Conservation (phyloP, 2,113 vertebrate genomes). For the Ciconia maguari region DNA sequence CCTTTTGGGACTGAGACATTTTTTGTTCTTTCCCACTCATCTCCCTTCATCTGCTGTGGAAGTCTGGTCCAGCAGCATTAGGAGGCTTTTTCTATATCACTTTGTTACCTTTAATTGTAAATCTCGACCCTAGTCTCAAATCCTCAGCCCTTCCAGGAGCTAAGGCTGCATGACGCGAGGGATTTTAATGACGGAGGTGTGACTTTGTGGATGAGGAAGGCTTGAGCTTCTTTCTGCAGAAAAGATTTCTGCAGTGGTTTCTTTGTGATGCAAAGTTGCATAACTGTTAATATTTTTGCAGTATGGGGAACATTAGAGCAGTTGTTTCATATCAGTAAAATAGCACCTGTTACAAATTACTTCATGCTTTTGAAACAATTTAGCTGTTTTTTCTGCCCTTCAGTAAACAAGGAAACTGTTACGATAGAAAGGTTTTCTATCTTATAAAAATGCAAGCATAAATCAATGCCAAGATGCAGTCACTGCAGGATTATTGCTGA, state of each 20-base stretch:
- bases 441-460: constrained; percentile 20
- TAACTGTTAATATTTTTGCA: neutral
- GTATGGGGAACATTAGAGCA: neutral
- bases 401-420: neutral
- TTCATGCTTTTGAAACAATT: constrained; percentile 23
- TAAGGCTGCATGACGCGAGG: neutral
- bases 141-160: neutral
- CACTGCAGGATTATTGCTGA: constrained; percentile 1
- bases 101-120: neutral
- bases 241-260: neutral
- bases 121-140: neutral
- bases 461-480: constrained; percentile 42
- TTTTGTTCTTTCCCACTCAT: neutral
- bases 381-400: neutral
- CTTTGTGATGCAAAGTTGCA: neutral
- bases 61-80: neutral
- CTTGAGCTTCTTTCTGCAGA: neutral
- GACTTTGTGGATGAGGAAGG: neutral
- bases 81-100: neutral
- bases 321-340: constrained; percentile 2
- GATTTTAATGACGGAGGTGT: neutral
- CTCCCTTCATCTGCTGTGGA: neutral
- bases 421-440: neutral
- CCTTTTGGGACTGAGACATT: neutral
- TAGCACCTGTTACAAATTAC: constrained; percentile 13